These are phyloP conservation scores for Lepus europaeus DNA, from an alignment of 2,113 vertebrate species.

Conservation along the genomic window DNA sequence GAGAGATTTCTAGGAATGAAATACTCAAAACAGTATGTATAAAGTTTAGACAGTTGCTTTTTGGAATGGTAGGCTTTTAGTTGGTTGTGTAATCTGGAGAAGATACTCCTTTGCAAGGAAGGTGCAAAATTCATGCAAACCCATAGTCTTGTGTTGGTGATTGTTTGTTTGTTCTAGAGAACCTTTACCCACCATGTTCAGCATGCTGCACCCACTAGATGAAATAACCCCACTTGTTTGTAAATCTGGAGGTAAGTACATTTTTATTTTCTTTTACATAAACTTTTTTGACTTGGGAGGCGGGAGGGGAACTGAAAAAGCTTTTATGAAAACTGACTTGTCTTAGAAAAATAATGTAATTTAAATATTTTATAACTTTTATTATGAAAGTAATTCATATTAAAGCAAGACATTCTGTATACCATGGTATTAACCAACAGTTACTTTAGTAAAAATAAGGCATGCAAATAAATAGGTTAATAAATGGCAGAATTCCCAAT, in stretches of 20 bases:
- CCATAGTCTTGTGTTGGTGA: not conserved
- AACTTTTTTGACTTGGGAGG: not conserved
- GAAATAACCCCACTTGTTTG: conserved; percentile 96
- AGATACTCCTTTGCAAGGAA: not conserved
- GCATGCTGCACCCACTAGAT: conserved; percentile 97
- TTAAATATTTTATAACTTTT: conserved; percentile 37
- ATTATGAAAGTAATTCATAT: conserved; percentile 37
- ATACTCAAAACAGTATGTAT: not conserved
- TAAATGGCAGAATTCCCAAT: not conserved
- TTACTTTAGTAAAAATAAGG: conserved; percentile 38
- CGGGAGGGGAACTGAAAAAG: not conserved
- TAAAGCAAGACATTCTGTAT: conserved; percentile 7
- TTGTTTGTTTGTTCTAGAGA: conserved; percentile 89
- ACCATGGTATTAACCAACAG: not conserved
- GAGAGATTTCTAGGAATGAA: conserved; percentile 34
- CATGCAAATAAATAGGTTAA: not conserved
- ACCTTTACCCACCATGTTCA: conserved; percentile 96
- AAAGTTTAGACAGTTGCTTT: conserved; percentile 33
- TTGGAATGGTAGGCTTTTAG: not conserved
- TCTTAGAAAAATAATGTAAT: conserved; percentile 49
- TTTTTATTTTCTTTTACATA: conserved; percentile 49
- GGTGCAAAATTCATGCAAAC: not conserved
- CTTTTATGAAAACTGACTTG: conserved; percentile 26
- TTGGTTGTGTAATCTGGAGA: conserved; percentile 12
- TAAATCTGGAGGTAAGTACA: conserved; percentile 93